These are phyloP conservation scores for Microplitis manilae DNA, from an alignment of 2,888 invertebrate species.

Conservation along the genomic window DNA sequence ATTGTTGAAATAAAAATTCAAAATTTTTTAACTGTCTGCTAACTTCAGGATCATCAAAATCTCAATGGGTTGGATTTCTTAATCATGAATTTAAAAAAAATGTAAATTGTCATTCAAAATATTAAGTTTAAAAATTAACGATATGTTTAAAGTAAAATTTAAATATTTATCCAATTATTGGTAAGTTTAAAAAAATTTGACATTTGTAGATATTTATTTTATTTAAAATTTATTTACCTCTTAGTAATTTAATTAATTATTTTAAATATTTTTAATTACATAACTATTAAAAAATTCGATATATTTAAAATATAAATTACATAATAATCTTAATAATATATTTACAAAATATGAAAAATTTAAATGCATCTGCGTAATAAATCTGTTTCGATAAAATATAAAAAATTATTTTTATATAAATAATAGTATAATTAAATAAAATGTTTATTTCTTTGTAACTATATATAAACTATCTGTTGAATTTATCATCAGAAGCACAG, in stretches of 20 bases:
- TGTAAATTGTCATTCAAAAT: too few relatives aligned
- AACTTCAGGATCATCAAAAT: too few relatives aligned
- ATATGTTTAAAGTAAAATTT: too few relatives aligned
- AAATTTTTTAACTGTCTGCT: too few relatives aligned
- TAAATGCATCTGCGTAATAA: neutral
- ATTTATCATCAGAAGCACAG: constrained; percentile 64
- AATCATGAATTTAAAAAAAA: too few relatives aligned
- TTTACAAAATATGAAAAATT: constrained; percentile 22
- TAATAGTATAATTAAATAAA: neutral
- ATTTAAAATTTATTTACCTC: neutral
- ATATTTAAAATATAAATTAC: constrained; percentile 7
- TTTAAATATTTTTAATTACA: neutral
- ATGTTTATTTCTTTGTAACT: neutral
- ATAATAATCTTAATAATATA: constrained; percentile 6
- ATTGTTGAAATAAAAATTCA: too few relatives aligned
- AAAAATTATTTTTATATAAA: neutral
- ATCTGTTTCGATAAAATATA: neutral
- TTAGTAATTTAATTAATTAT: neutral
- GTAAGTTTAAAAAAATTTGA: neutral
- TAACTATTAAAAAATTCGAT: neutral
- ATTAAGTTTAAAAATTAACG: too few relatives aligned
- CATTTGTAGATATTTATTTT: neutral
- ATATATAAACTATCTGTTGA: constrained; percentile 61
- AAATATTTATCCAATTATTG: too few relatives aligned
- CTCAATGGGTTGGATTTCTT: too few relatives aligned